A percentile compares a stretch with the other conserved stretches of the same genome.
Conservation (phyloP, 2,113 vertebrate genomes). For the Tautogolabrus adspersus region DNA sequence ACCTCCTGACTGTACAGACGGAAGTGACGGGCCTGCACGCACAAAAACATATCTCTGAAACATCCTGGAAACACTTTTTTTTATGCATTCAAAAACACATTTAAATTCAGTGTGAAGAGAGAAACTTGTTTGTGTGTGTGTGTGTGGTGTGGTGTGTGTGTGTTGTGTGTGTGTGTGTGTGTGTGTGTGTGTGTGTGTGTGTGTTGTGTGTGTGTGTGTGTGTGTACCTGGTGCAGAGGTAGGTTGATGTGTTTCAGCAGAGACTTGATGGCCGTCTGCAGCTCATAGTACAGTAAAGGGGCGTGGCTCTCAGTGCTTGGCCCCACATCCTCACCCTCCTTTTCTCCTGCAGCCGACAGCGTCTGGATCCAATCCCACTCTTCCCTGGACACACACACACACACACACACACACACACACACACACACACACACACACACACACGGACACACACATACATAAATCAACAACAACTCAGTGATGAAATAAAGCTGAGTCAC, state of each 20-base stretch:
- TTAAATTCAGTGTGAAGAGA: too few relatives aligned
- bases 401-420: constrained; percentile 4
- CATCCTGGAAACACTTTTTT: too few relatives aligned
- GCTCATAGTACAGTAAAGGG: constrained; percentile 92
- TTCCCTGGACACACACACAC: constrained; percentile 82
- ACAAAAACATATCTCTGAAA: background rate
- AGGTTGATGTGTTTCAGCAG: constrained; percentile 95
- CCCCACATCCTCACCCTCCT: constrained; percentile 88
- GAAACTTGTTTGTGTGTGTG: too few relatives aligned
- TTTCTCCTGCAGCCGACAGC: constrained; percentile 86
- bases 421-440: background rate
- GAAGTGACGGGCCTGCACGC: constrained; percentile 92
- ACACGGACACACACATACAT: background rate
- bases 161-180: background rate
- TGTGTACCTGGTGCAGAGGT: constrained; percentile 91
- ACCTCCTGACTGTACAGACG: constrained; percentile 98
- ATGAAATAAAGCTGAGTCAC: too few relatives aligned
- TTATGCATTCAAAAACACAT: too few relatives aligned
- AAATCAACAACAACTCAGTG: too few relatives aligned
- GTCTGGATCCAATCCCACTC: constrained; percentile 98
- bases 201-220: constrained; percentile 38
- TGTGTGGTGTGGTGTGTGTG: constrained; percentile 5
- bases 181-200: constrained; percentile 32
- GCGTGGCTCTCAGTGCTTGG: constrained; percentile 85
- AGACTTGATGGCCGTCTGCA: constrained; percentile 92